These are phyloP conservation scores for Dendrolimus pini DNA, from an alignment of 2,888 invertebrate genomes.

Conservation along the genomic window DNA sequence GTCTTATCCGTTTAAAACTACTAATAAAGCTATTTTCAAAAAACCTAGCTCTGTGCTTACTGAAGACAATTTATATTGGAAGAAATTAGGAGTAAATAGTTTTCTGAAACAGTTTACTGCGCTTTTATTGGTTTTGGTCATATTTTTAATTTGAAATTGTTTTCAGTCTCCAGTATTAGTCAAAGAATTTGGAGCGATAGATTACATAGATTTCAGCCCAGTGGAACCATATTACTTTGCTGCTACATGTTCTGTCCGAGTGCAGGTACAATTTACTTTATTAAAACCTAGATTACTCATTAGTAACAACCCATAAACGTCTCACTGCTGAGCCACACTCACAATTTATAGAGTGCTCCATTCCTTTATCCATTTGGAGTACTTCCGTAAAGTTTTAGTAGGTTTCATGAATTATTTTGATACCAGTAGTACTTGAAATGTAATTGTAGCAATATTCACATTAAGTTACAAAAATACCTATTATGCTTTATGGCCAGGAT, in stretches of 20 bases:
- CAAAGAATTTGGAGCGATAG: constrained; percentile 95
- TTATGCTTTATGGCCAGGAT: not conserved
- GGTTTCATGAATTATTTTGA: too few relatives aligned
- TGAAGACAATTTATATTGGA: constrained; percentile 91
- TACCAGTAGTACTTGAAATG: too few relatives aligned
- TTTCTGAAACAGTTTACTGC: constrained; percentile 1
- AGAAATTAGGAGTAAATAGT: constrained; percentile 85
- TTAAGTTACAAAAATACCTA: not conserved
- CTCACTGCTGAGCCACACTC: too few relatives aligned
- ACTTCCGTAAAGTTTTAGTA: too few relatives aligned
- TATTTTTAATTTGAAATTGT: not conserved
- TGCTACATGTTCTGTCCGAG: constrained; percentile 93
- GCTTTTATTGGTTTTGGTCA: not conserved
- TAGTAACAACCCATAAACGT: not conserved
- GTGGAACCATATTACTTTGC: constrained; percentile 94
- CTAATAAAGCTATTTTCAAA: constrained; percentile 81
- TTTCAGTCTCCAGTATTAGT: constrained; percentile 86
- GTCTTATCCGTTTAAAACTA: constrained; percentile 81
- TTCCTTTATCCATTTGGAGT: too few relatives aligned
- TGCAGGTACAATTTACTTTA: constrained; percentile 67
- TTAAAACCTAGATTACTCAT: not conserved
- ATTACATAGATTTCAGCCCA: constrained; percentile 93
- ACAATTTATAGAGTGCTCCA: too few relatives aligned
- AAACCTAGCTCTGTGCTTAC: constrained; percentile 82
- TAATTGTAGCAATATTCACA: too few relatives aligned